Conservation (phyloP, 2,888 invertebrate species). For the Eristalis intricaria region DNA sequence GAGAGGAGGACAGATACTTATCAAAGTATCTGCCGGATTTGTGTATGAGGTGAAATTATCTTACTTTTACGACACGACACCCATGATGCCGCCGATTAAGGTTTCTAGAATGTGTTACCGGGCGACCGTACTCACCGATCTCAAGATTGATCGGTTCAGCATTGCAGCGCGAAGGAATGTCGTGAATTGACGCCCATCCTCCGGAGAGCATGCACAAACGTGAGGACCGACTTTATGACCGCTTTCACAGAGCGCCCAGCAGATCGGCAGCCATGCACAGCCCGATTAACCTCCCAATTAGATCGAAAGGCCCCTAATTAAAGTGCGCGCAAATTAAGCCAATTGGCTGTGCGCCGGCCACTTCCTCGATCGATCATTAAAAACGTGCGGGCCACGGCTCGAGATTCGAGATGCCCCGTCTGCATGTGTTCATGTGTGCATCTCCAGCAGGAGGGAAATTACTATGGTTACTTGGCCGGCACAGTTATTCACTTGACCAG, state of each 20-base stretch:
- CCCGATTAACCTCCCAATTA: slow-evolving; percentile 67
- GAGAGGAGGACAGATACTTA: slow-evolving; percentile 32
- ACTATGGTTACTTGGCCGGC: slow-evolving; percentile 49
- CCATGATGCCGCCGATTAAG: slow-evolving; percentile 41
- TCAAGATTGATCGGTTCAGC: slow-evolving; percentile 57
- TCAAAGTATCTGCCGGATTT: slow-evolving; percentile 34
- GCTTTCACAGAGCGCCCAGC: slow-evolving; percentile 54
- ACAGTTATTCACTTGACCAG: slow-evolving; percentile 65
- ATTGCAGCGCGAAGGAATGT: slow-evolving; percentile 39
- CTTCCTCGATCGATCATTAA: slow-evolving; percentile 69
- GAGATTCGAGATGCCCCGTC: background rate
- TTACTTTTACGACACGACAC: slow-evolving; percentile 58
- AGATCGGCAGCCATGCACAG: background rate
- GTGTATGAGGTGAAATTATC: slow-evolving; percentile 42
- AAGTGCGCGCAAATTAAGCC: slow-evolving; percentile 63
- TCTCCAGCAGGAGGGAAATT: slow-evolving; percentile 40
- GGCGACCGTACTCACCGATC: slow-evolving; percentile 4
- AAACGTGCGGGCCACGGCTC: slow-evolving; percentile 26
- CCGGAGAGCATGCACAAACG: slow-evolving; percentile 1
- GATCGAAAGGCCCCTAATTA: slow-evolving; percentile 58
- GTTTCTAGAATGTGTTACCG: slow-evolving; percentile 42
- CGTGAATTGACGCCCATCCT: slow-evolving; percentile 16
- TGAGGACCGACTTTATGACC: slow-evolving; percentile 35
- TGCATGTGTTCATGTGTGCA: background rate
- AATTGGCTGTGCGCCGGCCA: slow-evolving; percentile 47